phyloP scores from a whole-genome alignment of 2,797 vertebrate species.

The Tapirus indicus region DNA sequence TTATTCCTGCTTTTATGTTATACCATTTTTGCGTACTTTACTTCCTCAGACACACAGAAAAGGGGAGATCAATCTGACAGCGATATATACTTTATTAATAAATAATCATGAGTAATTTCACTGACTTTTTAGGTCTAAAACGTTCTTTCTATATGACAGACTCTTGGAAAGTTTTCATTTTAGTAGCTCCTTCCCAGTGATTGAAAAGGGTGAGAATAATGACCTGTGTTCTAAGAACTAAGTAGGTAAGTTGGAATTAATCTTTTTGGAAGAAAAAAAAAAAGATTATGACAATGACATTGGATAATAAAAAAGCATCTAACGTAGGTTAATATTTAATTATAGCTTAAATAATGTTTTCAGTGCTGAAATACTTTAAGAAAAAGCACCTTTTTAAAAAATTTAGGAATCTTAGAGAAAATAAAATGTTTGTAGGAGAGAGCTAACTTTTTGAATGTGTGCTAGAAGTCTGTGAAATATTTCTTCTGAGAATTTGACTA shows the following conservation, averaged over 20 bases:
- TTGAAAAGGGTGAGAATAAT: slow-evolving; percentile 51
- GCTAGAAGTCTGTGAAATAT: slow-evolving; percentile 44
- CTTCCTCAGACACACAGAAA: not conserved
- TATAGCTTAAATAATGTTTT: slow-evolving; percentile 55
- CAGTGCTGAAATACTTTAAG: not conserved
- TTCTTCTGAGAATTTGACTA: slow-evolving; percentile 55
- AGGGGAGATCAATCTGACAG: not conserved
- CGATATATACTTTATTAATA: slow-evolving; percentile 38
- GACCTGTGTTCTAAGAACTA: not conserved
- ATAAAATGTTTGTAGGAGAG: slow-evolving; percentile 20
- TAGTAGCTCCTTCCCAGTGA: not conserved
- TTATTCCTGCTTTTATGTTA: not conserved
- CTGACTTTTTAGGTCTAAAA: slow-evolving; percentile 46
- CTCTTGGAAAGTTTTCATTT: slow-evolving; percentile 61
- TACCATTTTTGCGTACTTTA: not conserved
- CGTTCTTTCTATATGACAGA: not conserved
- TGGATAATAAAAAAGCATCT: slow-evolving; percentile 10
- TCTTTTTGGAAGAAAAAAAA: not conserved
- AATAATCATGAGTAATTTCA: not conserved
- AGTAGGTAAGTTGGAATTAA: slow-evolving; percentile 51
- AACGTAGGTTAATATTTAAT: slow-evolving; percentile 53
- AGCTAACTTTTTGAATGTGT: slow-evolving; percentile 26
- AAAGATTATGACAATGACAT: slow-evolving; percentile 1
- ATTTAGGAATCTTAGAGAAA: slow-evolving; percentile 51
- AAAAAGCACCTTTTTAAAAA: not conserved